Percentiles rank a stretch among this genome's conserved stretches.
These are phyloP conservation scores for Fratercula arctica DNA, from an alignment of 2,797 vertebrate genomes.

Conservation along the genomic window DNA sequence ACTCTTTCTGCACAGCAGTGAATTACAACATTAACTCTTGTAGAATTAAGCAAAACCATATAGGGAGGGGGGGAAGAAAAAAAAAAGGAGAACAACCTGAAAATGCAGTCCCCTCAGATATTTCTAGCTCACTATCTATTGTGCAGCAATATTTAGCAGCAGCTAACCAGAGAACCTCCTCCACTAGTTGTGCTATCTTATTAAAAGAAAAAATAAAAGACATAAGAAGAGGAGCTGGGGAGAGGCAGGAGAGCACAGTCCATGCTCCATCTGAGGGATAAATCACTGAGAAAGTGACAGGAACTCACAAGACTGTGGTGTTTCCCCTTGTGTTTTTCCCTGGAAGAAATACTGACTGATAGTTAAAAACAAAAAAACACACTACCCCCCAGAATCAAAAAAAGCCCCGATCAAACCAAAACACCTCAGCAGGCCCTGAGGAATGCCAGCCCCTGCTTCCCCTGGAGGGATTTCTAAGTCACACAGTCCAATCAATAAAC, in stretches of 20 bases:
- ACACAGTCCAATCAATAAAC: background rate
- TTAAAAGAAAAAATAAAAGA: background rate
- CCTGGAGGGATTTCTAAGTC: background rate
- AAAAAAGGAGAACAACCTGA: background rate
- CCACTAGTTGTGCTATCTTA: background rate
- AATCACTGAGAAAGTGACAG: background rate
- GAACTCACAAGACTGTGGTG: background rate
- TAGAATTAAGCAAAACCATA: background rate
- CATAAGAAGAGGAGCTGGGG: background rate
- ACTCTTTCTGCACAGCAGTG: background rate
- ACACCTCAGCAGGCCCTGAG: background rate
- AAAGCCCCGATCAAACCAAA: background rate
- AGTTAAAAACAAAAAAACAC: background rate
- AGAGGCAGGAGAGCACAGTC: background rate
- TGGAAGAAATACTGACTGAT: background rate
- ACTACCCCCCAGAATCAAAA: rapidly evolving
- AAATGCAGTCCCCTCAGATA: background rate
- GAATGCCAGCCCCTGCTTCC: background rate
- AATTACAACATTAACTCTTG: background rate
- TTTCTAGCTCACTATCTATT: background rate
- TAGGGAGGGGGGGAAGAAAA: too few relatives aligned
- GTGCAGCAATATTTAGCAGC: background rate
- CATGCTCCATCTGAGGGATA: background rate
- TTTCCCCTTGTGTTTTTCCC: background rate
- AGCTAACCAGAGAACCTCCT: background rate